Percentiles rank a stretch among this genome's conserved stretches.
Evolutionary conservation across 92 coral and sea anemone species (phyloP).

Genomic region (Heliopora coerulea): DNA sequence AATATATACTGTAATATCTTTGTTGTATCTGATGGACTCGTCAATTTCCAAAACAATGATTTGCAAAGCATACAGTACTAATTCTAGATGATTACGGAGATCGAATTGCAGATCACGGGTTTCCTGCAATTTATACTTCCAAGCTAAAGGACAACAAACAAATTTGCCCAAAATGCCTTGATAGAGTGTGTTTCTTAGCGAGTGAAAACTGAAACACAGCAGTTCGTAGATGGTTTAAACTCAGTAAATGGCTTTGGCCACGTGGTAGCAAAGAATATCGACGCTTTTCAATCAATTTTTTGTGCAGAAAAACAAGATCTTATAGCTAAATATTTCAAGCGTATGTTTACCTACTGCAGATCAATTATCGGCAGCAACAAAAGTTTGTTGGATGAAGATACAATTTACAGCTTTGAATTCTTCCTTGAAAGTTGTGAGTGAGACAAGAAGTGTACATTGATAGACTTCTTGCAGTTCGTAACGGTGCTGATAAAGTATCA

Average conservation of each 20-base stretch:
- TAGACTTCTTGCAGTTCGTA: background rate
- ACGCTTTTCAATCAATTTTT: conserved; percentile 33
- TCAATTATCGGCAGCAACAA: conserved; percentile 31
- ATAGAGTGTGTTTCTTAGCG: too few relatives aligned
- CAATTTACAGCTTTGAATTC: conserved; percentile 35
- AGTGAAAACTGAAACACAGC: conserved; percentile 34
- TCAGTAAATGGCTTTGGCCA: conserved; percentile 24
- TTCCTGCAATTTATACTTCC: background rate
- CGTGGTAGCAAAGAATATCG: conserved; percentile 13
- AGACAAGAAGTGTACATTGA: background rate
- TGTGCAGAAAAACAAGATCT: conserved; percentile 1
- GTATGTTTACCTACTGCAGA: conserved; percentile 5
- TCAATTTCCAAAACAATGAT: too few relatives aligned
- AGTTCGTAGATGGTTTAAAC: conserved; percentile 34
- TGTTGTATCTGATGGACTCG: too few relatives aligned
- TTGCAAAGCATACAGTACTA: too few relatives aligned
- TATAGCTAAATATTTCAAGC: conserved; percentile 11
- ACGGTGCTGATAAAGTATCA: background rate
- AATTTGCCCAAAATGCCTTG: background rate
- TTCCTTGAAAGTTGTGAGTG: conserved; percentile 17
- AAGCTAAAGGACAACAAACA: background rate
- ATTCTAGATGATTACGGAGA: background rate
- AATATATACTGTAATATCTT: too few relatives aligned
- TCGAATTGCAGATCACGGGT: conserved; percentile 1
- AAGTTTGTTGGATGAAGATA: conserved; percentile 28